Conservation (phyloP, 2,113 vertebrate genomes). For the Oreochromis spilurus region DNA sequence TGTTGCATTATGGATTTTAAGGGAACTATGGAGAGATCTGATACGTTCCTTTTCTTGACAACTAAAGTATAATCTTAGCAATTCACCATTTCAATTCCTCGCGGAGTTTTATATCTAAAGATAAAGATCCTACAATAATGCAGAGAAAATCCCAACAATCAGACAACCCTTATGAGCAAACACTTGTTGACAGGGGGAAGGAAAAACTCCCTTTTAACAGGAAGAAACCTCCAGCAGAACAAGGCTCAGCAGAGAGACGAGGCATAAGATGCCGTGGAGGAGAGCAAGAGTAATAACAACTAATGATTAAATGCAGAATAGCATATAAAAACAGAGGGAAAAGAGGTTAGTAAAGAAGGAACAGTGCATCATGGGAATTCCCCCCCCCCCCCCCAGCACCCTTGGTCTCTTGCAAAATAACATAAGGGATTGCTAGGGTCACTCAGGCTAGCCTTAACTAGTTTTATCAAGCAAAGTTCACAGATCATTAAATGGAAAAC, state of each 20-base stretch:
- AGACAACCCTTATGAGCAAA: background rate
- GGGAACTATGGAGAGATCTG: background rate
- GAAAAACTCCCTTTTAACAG: background rate
- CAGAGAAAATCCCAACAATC: background rate
- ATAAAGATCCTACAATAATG: background rate
- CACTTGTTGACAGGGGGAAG: background rate
- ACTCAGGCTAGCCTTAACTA: background rate
- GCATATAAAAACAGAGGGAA: background rate
- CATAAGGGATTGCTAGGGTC: background rate
- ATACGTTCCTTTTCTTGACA: background rate
- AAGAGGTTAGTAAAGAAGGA: background rate
- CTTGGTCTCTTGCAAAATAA: background rate
- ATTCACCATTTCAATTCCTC: background rate
- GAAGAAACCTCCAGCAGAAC: background rate
- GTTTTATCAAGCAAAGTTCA: background rate
- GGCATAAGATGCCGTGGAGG: background rate
- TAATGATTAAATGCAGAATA: background rate
- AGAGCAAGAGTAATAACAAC: background rate
- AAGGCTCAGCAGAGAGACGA: background rate
- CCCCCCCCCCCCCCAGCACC: background rate
- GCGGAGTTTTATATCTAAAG: background rate
- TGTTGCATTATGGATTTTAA: background rate
- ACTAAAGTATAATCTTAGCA: background rate
- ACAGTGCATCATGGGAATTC: background rate
- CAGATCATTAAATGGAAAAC: background rate